A percentile compares a stretch with the other conserved stretches of the same genome.
phyloP scores from a whole-genome alignment of 2,113 vertebrate species.

The Canis aureus region DNA sequence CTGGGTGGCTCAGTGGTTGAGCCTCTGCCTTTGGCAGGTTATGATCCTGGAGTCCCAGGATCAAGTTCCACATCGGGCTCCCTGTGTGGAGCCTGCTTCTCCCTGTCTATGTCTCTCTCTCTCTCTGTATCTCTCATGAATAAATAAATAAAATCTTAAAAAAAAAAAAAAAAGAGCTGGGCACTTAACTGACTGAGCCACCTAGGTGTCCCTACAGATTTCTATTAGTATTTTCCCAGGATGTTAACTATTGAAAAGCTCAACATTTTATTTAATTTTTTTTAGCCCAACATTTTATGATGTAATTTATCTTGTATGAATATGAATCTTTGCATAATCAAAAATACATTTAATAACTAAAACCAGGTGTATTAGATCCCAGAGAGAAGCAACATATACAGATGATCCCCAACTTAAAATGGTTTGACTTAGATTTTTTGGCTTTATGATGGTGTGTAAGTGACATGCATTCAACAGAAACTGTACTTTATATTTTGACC shows the following conservation, averaged over 20 bases:
- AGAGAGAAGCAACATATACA: not conserved
- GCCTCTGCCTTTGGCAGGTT: no score
- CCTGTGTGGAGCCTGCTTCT: no score
- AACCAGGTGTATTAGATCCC: not conserved
- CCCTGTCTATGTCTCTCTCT: no score
- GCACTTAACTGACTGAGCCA: not conserved
- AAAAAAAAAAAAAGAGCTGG: not conserved
- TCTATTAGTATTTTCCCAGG: not conserved
- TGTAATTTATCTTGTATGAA: slow-evolving; percentile 4
- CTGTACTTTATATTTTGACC: not conserved
- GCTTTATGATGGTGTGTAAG: not conserved
- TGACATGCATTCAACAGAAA: not conserved
- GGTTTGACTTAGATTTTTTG: not conserved
- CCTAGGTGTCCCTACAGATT: not conserved
- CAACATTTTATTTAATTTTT: not conserved
- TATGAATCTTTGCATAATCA: not conserved
- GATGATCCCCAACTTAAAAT: not conserved
- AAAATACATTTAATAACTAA: not conserved
- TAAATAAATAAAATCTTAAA: no score
- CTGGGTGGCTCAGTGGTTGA: no score
- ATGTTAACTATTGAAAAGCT: not conserved
- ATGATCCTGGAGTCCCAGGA: no score
- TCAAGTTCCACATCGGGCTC: no score
- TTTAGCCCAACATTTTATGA: slow-evolving; percentile 23
- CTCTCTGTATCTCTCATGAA: no score